A percentile compares a stretch with the other conserved stretches of the same genome.
Conservation (phyloP, 2,113 vertebrate genomes). For the Chloroceryle aenea region DNA sequence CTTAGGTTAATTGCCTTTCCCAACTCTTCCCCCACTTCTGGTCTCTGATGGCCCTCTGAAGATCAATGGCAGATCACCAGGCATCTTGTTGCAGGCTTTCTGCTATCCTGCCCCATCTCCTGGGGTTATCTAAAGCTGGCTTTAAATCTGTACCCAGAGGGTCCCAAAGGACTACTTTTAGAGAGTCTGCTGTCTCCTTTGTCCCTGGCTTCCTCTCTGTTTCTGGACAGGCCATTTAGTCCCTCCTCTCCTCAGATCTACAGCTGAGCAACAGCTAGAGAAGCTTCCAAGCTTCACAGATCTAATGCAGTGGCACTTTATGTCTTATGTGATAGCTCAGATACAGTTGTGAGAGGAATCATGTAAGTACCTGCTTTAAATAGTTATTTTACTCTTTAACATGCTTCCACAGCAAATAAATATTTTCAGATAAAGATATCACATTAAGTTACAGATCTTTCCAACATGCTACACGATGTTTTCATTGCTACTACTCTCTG, state of each 20-base stretch:
- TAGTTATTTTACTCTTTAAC: background rate
- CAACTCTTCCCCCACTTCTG: slow-evolving; percentile 14
- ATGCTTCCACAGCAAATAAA: background rate
- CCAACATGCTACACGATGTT: background rate
- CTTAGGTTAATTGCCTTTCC: slow-evolving; percentile 64
- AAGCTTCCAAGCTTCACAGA: background rate
- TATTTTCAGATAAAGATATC: background rate
- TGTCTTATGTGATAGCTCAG: background rate
- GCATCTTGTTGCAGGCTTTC: slow-evolving; percentile 25
- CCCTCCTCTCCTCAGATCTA: background rate
- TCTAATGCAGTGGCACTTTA: background rate
- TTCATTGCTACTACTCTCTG: background rate
- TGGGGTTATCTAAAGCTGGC: slow-evolving; percentile 37
- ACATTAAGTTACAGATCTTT: background rate
- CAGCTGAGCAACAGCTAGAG: background rate
- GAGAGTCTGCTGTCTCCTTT: background rate
- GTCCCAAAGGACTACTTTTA: background rate
- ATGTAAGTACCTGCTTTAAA: background rate
- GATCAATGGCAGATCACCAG: slow-evolving; percentile 54
- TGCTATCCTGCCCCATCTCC: slow-evolving; percentile 18
- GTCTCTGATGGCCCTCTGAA: slow-evolving; percentile 31
- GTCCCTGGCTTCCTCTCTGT: background rate
- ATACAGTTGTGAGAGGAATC: background rate
- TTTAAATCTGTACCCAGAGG: background rate
- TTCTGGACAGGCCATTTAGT: background rate